phyloP scores from a whole-genome alignment of 2,888 invertebrate genomes.

The Cryptophagus acutangulus region DNA sequence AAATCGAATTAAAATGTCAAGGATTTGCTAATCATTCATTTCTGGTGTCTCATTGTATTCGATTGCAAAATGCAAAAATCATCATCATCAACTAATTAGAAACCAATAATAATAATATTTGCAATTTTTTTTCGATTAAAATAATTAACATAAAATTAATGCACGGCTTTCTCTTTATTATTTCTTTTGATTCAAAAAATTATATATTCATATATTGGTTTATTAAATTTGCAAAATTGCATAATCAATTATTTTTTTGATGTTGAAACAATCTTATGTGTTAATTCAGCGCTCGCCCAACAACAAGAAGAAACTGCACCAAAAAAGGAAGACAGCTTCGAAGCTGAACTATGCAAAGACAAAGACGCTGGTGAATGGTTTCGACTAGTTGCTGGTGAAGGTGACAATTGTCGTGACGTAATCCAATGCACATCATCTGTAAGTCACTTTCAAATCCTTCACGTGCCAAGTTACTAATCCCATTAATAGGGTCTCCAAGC shows the following conservation, averaged over 20 bases:
- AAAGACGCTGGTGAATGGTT: constrained; percentile 96
- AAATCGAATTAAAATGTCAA: constrained; percentile 2
- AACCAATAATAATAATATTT: too few species aligned
- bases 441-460: constrained; percentile 44
- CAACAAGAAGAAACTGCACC: constrained; percentile 55
- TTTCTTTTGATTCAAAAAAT: constrained; percentile 16
- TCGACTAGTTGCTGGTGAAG: constrained; percentile 82
- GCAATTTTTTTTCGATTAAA: too few species aligned
- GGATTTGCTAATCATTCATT: background rate
- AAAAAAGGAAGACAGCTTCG: constrained; percentile 84
- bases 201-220: constrained; percentile 14
- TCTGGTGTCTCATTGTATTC: background rate
- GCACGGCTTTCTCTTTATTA: constrained; percentile 15
- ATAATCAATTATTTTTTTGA: constrained; percentile 5
- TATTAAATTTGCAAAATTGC: constrained; percentile 5
- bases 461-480: too few species aligned
- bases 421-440: constrained; percentile 93
- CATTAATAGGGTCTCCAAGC: constrained; percentile 93
- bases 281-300: constrained; percentile 1
- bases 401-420: constrained; percentile 90
- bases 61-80: background rate
- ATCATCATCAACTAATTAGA: too few species aligned
- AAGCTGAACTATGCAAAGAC: constrained; percentile 86
- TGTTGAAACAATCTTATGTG: constrained; percentile 1
- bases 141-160: constrained; percentile 17